Conservation (phyloP, 1,140 invertebrate species). For the Arctopsyche grandis region DNA sequence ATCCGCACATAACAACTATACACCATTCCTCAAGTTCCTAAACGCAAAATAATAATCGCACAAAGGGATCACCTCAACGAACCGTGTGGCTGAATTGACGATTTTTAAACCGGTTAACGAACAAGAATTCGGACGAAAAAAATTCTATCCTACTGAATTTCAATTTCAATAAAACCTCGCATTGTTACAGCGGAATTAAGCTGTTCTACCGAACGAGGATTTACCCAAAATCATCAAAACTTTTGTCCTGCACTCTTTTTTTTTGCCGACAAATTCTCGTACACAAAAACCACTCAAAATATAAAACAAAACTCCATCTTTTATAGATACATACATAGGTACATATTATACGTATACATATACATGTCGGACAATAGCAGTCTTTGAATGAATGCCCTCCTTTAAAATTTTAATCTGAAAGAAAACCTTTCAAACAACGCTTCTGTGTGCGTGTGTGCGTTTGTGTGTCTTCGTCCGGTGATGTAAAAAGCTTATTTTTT, state of each 20-base stretch:
- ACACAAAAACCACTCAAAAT: no score
- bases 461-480: conserved; percentile 1
- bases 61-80: neutral
- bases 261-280: neutral
- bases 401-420: conserved; percentile 31
- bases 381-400: neutral
- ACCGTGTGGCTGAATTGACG: neutral
- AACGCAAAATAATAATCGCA: conserved; percentile 2
- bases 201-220: neutral
- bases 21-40: neutral
- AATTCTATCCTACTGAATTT: neutral
- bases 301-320: no score
- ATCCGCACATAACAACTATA: neutral
- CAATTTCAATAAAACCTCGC: neutral
- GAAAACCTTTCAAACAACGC: conserved; percentile 16
- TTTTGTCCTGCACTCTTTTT: neutral
- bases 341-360: neutral
- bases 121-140: neutral
- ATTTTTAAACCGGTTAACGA: conserved; percentile 1
- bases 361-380: neutral
- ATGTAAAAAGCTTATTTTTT: conserved; percentile 21
- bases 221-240: neutral
- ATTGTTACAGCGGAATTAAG: conserved; percentile 1
- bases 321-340: no score
- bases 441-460: neutral